Evolutionary conservation across 2,797 vertebrate genomes (phyloP).

Genomic region (Onychomys leucogaster): DNA sequence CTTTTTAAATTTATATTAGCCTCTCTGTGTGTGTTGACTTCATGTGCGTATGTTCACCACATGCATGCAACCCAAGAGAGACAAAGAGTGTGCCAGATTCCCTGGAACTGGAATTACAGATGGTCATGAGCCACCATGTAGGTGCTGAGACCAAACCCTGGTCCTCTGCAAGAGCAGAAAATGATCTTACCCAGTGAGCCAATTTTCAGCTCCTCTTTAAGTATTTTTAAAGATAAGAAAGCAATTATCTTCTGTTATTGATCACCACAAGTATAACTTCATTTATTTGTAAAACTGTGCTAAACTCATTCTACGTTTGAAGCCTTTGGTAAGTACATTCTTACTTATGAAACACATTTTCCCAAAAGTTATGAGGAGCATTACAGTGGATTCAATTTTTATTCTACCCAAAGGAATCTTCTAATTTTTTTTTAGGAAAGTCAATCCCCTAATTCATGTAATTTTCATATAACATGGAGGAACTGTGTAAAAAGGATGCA

Average conservation of each 20-base stretch:
- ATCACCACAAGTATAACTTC: background rate
- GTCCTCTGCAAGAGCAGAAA: background rate
- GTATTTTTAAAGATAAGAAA: slow-evolving; percentile 56
- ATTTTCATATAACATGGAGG: background rate
- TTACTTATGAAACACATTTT: slow-evolving; percentile 5
- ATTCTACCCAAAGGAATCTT: background rate
- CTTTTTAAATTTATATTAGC: background rate
- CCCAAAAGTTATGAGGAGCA: slow-evolving; percentile 37
- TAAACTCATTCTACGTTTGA: background rate
- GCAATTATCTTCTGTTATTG: background rate
- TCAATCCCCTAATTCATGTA: background rate
- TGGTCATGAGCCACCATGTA: background rate
- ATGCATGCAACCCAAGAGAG: background rate
- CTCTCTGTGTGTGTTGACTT: background rate
- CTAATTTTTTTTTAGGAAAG: background rate
- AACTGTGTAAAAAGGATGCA: background rate
- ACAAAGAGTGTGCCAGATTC: background rate
- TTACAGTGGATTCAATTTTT: background rate
- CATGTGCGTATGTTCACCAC: no score
- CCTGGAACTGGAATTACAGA: background rate
- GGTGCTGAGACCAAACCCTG: background rate
- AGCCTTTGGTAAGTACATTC: background rate
- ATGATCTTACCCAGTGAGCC: background rate
- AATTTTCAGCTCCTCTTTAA: background rate
- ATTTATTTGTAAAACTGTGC: background rate